These are phyloP conservation scores for Druon quercuslanigerum DNA, from an alignment of 1,140 invertebrate species.

Conservation along the genomic window DNA sequence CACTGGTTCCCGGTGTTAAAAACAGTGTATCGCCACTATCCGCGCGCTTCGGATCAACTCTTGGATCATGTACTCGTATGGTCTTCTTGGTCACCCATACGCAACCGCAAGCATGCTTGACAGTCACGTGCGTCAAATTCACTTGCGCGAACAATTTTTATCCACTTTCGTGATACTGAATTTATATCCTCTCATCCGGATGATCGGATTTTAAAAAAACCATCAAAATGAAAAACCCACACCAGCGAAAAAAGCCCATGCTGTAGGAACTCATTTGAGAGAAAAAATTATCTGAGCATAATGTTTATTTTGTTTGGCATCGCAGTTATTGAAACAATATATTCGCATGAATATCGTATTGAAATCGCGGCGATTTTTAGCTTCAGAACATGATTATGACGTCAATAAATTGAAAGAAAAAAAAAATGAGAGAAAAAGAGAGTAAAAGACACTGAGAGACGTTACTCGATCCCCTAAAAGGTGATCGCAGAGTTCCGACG, in stretches of 20 bases:
- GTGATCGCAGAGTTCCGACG: slow-evolving; percentile 38
- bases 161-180: background rate
- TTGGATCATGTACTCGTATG: slow-evolving; percentile 30
- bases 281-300: too few relatives aligned
- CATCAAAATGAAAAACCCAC: background rate
- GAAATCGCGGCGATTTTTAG: slow-evolving; percentile 13
- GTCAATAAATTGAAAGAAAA: slow-evolving; percentile 15
- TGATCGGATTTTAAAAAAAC: background rate
- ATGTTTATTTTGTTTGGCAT: background rate
- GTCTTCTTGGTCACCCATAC: slow-evolving; percentile 15
- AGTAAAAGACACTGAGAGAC: slow-evolving; percentile 28
- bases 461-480: slow-evolving; percentile 40
- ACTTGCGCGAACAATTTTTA: slow-evolving; percentile 17
- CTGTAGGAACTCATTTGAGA: too few relatives aligned
- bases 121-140: slow-evolving; percentile 31
- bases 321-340: background rate
- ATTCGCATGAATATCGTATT: background rate
- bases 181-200: background rate
- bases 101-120: slow-evolving; percentile 35
- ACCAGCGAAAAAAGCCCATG: too few relatives aligned
- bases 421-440: slow-evolving; percentile 28
- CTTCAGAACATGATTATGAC: slow-evolving; percentile 31
- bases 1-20: slow-evolving; percentile 44
- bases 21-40: slow-evolving; percentile 63
- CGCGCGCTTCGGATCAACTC: slow-evolving; percentile 52